Percentiles rank a stretch among this genome's conserved stretches.
Conservation (phyloP, 2,888 invertebrate species). For the Mechanitis mazaeus region DNA sequence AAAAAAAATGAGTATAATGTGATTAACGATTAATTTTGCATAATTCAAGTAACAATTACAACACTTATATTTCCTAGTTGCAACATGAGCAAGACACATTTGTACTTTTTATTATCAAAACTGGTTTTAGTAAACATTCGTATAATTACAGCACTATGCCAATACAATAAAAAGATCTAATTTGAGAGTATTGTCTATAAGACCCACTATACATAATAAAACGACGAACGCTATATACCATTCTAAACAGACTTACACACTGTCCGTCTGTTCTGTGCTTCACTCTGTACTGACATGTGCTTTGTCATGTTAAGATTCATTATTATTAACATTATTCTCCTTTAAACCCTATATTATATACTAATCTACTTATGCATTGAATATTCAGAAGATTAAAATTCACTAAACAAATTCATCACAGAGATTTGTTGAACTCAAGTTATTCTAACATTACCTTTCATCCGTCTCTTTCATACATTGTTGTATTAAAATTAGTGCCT, state of each 20-base stretch:
- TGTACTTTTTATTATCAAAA: slow-evolving; percentile 59
- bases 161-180: slow-evolving; percentile 48
- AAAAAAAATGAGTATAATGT: slow-evolving; percentile 62
- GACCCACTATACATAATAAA: slow-evolving; percentile 46
- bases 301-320: slow-evolving; percentile 51
- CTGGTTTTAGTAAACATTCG: slow-evolving; percentile 44
- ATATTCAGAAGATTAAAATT: slow-evolving; percentile 53
- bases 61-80: slow-evolving; percentile 51
- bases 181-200: slow-evolving; percentile 49
- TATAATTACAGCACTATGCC: slow-evolving; percentile 45
- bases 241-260: not conserved
- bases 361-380: slow-evolving; percentile 55
- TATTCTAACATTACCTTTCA: slow-evolving; percentile 61
- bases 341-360: slow-evolving; percentile 18
- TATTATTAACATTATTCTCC: slow-evolving; percentile 17
- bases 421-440: slow-evolving; percentile 63
- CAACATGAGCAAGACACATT: slow-evolving; percentile 70
- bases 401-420: slow-evolving; percentile 71
- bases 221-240: slow-evolving; percentile 29
- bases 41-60: slow-evolving; percentile 49
- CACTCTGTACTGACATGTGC: slow-evolving; percentile 40
- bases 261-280: slow-evolving; percentile 3
- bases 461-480: slow-evolving; percentile 51
- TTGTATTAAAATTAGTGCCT: slow-evolving; percentile 47
- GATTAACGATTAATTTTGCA: slow-evolving; percentile 39